Conservation (phyloP, 2,888 invertebrate genomes). For the Drosophila villosipedis region DNA sequence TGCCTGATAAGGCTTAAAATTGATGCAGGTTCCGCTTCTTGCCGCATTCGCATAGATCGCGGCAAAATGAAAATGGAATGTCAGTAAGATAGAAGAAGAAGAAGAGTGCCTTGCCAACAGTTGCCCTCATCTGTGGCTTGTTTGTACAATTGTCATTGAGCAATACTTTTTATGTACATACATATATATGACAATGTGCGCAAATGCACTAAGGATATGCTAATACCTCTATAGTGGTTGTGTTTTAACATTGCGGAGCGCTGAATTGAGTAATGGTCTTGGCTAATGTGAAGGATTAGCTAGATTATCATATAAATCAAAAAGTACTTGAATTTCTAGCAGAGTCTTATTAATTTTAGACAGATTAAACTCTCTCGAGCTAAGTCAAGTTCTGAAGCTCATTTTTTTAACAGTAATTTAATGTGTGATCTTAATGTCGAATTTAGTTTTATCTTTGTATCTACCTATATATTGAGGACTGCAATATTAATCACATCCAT, state of each 20-base stretch:
- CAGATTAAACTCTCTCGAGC: too few species aligned
- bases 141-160: conserved; percentile 58
- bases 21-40: conserved; percentile 16
- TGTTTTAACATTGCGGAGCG: conserved; percentile 8
- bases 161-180: conserved; percentile 18
- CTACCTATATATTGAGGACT: neutral
- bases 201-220: conserved; percentile 2
- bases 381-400: neutral
- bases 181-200: neutral
- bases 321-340: neutral
- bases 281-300: conserved; percentile 1
- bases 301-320: conserved; percentile 1
- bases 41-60: conserved; percentile 60
- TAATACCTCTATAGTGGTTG: neutral
- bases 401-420: neutral
- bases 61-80: conserved; percentile 66
- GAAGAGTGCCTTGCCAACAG: conserved; percentile 15
- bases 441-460: neutral
- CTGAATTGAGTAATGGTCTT: conserved; percentile 20
- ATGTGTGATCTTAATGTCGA: neutral
- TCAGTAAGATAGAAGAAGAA: conserved; percentile 64
- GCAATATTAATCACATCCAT: neutral
- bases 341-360: too few species aligned
- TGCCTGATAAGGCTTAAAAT: conserved; percentile 18
- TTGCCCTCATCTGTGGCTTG: conserved; percentile 36